These are phyloP conservation scores for Paedocypris sp. DNA, from an alignment of 2,113 vertebrate genomes.

Conservation along the genomic window DNA sequence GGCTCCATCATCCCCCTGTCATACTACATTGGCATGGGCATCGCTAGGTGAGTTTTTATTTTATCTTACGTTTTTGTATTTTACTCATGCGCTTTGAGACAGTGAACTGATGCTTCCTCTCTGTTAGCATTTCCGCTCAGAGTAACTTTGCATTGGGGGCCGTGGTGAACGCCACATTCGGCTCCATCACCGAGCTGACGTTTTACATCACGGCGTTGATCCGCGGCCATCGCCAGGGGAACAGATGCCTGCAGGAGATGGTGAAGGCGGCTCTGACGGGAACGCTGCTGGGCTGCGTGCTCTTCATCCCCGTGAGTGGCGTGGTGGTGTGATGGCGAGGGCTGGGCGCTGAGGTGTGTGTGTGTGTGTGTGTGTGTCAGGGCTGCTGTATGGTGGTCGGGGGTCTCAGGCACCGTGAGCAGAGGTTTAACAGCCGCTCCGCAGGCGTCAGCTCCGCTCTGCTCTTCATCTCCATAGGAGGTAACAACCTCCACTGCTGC, in stretches of 20 bases:
- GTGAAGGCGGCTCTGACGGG: constrained; percentile 74
- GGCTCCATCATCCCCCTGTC: constrained; percentile 78
- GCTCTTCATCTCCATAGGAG: constrained; percentile 36
- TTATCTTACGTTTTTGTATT: too few species aligned
- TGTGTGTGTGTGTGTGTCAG: constrained; percentile 42
- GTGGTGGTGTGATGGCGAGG: constrained; percentile 42
- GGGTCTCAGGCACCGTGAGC: constrained; percentile 74
- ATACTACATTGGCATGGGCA: constrained; percentile 85
- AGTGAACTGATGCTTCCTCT: too few species aligned
- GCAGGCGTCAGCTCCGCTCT: constrained; percentile 66
- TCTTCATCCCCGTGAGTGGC: constrained; percentile 71
- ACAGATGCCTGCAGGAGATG: constrained; percentile 72
- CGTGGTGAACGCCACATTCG: constrained; percentile 77
- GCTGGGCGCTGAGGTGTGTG: too few species aligned
- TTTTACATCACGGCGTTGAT: constrained; percentile 83
- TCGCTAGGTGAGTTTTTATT: constrained; percentile 79
- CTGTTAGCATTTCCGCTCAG: constrained; percentile 73
- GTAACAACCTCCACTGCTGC: constrained; percentile 3
- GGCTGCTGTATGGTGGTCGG: constrained; percentile 82
- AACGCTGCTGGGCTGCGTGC: constrained; percentile 75
- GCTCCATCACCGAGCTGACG: constrained; percentile 78
- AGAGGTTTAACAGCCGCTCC: constrained; percentile 77
- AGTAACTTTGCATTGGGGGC: constrained; percentile 80
- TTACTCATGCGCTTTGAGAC: too few species aligned
- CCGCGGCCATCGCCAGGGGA: constrained; percentile 59